Evolutionary conservation across 2,113 vertebrate species (phyloP).

Genomic region (Chaenogobius annularis): DNA sequence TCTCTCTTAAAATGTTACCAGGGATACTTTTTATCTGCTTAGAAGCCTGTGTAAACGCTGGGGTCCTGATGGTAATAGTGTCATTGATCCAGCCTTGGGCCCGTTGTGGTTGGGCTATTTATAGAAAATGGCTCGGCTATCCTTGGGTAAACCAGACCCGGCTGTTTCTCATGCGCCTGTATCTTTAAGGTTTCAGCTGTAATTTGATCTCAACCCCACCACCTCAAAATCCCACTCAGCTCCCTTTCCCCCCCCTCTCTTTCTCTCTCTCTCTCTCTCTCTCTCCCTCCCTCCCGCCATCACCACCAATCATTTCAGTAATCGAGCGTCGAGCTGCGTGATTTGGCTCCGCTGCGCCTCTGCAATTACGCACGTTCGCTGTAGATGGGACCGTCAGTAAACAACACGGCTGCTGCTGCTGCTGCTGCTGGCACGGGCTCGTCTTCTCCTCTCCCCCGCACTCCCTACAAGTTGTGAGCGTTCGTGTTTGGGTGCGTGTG

Average conservation of each 20-base stretch:
- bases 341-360: slow-evolving; percentile 25
- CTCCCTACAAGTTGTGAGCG: slow-evolving; percentile 26
- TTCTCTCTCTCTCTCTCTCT: background rate
- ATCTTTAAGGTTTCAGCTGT: slow-evolving; percentile 73
- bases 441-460: background rate
- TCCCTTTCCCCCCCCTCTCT: background rate
- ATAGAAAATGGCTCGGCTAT: background rate
- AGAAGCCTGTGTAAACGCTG: background rate
- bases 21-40: background rate
- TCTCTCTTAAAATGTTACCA: background rate
- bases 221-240: slow-evolving; percentile 3
- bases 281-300: background rate
- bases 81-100: background rate
- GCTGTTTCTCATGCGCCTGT: slow-evolving; percentile 24
- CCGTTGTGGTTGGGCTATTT: background rate
- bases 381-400: slow-evolving; percentile 25
- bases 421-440: background rate
- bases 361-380: slow-evolving; percentile 41
- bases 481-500: background rate
- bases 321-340: slow-evolving; percentile 59
- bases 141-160: background rate
- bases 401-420: slow-evolving; percentile 20
- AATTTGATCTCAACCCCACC: slow-evolving; percentile 55
- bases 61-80: background rate
- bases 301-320: slow-evolving; percentile 27